These are phyloP conservation scores for Diorhabda carinulata DNA, from an alignment of 1,140 invertebrate species.

Conservation along the genomic window DNA sequence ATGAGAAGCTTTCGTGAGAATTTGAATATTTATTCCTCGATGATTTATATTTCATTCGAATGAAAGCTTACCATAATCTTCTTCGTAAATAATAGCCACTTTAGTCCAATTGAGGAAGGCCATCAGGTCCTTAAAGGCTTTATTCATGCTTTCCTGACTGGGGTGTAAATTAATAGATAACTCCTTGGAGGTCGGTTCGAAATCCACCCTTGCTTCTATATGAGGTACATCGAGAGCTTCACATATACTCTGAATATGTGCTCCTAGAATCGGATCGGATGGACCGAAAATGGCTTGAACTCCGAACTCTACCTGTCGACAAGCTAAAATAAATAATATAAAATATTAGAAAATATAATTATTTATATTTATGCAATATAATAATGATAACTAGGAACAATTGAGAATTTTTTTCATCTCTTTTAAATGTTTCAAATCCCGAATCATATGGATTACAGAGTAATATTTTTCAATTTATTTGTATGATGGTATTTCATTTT, in stretches of 20 bases:
- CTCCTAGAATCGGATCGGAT: constrained; percentile 72
- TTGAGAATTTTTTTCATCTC: no score
- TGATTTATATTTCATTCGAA: neutral
- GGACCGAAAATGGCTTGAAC: constrained; percentile 88
- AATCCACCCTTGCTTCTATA: constrained; percentile 73
- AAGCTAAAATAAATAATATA: constrained; percentile 62
- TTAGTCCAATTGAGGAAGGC: constrained; percentile 88
- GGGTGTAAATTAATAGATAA: constrained; percentile 91
- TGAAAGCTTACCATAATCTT: constrained; percentile 69
- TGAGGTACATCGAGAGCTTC: constrained; percentile 85
- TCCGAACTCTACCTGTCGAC: constrained; percentile 78
- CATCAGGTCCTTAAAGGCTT: constrained; percentile 83
- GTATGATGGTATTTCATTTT: no score
- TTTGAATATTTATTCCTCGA: neutral
- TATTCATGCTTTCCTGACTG: constrained; percentile 74
- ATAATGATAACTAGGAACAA: no score
- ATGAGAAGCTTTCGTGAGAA: neutral
- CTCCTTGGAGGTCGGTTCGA: constrained; percentile 63
- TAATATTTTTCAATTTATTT: no score
- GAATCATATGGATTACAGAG: no score
- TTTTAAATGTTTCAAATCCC: no score
- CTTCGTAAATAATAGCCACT: constrained; percentile 91
- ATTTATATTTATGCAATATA: no score
- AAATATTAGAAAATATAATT: neutral
- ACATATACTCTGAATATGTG: constrained; percentile 86